Evolutionary conservation across 2,113 vertebrate genomes (phyloP).

Genomic region (Dromaius novaehollandiae): DNA sequence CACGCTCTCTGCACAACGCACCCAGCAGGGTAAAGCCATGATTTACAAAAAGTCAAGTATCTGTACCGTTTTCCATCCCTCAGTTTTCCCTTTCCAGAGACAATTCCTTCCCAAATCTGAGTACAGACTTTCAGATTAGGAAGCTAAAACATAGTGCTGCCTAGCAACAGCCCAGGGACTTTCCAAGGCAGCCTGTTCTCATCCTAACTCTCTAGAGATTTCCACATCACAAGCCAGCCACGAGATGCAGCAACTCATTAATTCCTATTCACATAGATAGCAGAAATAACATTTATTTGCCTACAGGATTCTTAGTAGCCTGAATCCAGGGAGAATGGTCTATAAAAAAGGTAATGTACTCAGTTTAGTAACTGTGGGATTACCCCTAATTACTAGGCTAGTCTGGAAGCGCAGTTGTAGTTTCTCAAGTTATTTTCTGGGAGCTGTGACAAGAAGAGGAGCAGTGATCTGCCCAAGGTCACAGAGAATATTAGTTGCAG

Average conservation of each 20-base stretch:
- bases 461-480: neutral
- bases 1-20: neutral
- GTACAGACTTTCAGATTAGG: neutral
- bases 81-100: neutral
- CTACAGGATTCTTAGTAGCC: neutral
- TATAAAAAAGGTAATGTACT: neutral
- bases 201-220: conserved; percentile 42
- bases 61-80: conserved; percentile 1
- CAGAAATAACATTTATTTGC: conserved; percentile 21
- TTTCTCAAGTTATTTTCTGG: neutral
- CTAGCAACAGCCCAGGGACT: conserved; percentile 48
- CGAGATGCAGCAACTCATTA: conserved; percentile 10
- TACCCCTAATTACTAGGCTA: neutral
- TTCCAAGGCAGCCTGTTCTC: conserved; percentile 31
- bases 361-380: neutral
- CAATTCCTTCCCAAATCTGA: neutral
- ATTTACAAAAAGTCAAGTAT: neutral
- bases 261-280: conserved; percentile 19
- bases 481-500: neutral
- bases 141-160: conserved; percentile 27
- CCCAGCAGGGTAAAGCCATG: neutral
- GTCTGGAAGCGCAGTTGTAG: neutral
- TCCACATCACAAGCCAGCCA: neutral
- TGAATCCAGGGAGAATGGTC: neutral
- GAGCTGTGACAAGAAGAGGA: neutral